Evolutionary conservation across 2,113 vertebrate genomes (phyloP).

Genomic region (Ochotona princeps): DNA sequence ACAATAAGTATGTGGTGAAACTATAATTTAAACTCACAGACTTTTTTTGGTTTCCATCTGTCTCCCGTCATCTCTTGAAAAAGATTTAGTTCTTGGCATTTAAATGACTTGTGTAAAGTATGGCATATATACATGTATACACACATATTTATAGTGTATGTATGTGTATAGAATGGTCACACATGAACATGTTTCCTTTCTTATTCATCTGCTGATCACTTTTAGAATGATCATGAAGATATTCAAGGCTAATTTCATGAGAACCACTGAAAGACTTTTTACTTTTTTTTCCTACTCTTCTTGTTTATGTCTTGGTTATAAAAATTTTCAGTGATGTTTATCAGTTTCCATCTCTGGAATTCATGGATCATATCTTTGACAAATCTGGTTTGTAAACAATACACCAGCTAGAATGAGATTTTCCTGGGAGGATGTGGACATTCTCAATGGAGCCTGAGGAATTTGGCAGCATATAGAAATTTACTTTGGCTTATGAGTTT

Average conservation of each 20-base stretch:
- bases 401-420: conserved; percentile 21
- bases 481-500: background rate
- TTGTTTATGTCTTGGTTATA: background rate
- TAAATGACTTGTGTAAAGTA: background rate
- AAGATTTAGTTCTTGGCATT: background rate
- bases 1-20: background rate
- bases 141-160: background rate
- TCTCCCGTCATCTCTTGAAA: background rate
- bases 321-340: conserved; percentile 39
- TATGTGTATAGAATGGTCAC: no score
- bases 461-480: conserved; percentile 17
- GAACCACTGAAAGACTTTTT: conserved; percentile 23
- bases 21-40: background rate
- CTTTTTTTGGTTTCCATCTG: background rate
- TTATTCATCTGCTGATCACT: background rate
- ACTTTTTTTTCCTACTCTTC: conserved; percentile 38
- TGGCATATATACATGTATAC: background rate
- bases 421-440: background rate
- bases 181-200: background rate
- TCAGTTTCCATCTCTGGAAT: conserved; percentile 42
- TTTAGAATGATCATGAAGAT: conserved; percentile 19
- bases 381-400: conserved; percentile 29
- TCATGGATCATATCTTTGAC: conserved; percentile 5
- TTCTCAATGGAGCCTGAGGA: background rate
- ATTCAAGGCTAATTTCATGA: background rate